Conservation (phyloP, 1,140 invertebrate genomes). For the Camponotus vicinus region DNA sequence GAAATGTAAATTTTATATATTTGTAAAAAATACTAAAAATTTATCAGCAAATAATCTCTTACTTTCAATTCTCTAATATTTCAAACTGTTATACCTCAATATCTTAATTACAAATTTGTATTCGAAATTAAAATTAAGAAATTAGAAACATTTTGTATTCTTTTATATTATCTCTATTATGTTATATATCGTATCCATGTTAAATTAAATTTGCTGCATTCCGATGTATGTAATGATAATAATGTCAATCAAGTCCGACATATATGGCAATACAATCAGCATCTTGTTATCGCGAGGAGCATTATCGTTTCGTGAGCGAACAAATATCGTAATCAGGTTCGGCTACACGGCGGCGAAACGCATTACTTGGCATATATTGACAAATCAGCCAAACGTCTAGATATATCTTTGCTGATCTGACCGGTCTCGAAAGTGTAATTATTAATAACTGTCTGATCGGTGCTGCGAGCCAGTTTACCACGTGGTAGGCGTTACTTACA, state of each 20-base stretch:
- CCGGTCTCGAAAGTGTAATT: constrained; percentile 64
- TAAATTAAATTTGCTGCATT: constrained; percentile 53
- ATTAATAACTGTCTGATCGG: constrained; percentile 67
- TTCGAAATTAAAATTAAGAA: not conserved
- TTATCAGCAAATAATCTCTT: not conserved
- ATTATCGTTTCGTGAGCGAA: constrained; percentile 44
- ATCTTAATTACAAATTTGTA: not conserved
- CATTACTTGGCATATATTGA: constrained; percentile 46
- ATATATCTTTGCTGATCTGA: constrained; percentile 56
- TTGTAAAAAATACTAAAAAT: not conserved
- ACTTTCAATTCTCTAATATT: not conserved
- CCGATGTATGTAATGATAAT: constrained; percentile 43
- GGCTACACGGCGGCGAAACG: constrained; percentile 32
- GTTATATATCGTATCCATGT: constrained; percentile 19
- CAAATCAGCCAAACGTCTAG: constrained; percentile 62
- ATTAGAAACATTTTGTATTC: not conserved
- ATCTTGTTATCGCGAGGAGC: constrained; percentile 47
- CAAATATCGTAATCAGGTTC: constrained; percentile 66
- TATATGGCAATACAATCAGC: constrained; percentile 54
- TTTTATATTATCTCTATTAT: constrained; percentile 7
- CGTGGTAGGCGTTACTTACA: constrained; percentile 53
- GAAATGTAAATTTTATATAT: not conserved
- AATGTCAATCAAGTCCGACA: constrained; percentile 41
- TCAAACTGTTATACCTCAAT: not conserved
- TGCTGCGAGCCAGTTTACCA: constrained; percentile 29